Evolutionary conservation across 1,140 invertebrate species (phyloP), one percentile per base, ranked within the genome.

Genomic region (Neodiprion lecontei): DNA sequence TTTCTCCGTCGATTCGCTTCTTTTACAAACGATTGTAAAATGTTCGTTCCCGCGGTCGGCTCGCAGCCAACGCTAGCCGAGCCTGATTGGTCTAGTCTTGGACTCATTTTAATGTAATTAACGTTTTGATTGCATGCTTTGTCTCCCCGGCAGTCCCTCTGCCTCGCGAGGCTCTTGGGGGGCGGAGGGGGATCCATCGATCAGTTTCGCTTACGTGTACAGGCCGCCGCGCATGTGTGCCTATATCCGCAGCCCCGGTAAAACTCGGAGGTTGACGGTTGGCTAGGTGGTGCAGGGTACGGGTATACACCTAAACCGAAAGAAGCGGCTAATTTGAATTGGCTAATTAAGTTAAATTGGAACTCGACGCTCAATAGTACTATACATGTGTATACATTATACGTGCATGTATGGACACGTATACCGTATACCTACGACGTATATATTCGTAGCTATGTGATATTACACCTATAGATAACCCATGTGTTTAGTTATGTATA

Each of bases 51-150:
- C 40, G 12, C 21, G 11, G 67, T 69, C 67, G 12, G 23, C 12
- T 84, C 78, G 74, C 77, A 79, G 79, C 79, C 80, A 82, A 81
- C 79, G 75, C 70, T 75, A 77, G 78, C 74, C 79, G 75, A 75
- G 69, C 78, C 75, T 82, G 84, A 87, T 87, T 86, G 83, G 83
- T 82, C 84, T 78, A 84, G 85, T 87, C 86, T 86, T 84, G 82
- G 80, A 87, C 84, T 88, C 85, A 87, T 88, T 88, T 88, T 88
- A 87, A 88, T 86, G 86, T 86, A 87, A 88, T 88, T 88, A 88
- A 88, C 86, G 85, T 87, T 88, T 87, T 87, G 86, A 88, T 88
- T 87, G 86, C 86, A 82, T 85, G 86, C 86, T 88, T 88, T 88
- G 86, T 88, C 87, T 87, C 83, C 84, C 77, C 78, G 82, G 48